Conservation (phyloP, 53 echinoderm and acorn worm species). For the Zoroaster sp. region DNA sequence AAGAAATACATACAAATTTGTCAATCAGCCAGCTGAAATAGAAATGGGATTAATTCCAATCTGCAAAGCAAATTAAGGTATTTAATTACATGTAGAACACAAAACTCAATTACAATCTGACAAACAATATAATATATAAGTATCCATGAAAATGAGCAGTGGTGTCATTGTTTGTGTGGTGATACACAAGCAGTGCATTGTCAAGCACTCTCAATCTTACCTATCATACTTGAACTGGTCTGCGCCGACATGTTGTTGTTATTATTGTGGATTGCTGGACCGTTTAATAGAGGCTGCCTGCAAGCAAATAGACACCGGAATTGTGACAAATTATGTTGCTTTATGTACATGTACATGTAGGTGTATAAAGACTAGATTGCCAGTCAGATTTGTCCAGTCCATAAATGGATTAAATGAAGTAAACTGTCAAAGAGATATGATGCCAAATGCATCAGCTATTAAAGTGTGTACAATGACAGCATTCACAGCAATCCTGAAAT, state of each 20-base stretch:
- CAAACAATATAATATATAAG: not conserved
- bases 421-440: not conserved
- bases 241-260: slow-evolving; percentile 51
- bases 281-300: slow-evolving; percentile 31
- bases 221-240: slow-evolving; percentile 36
- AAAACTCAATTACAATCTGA: not conserved
- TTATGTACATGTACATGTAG: not conserved
- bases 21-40: too few relatives aligned
- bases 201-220: not conserved
- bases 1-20: not conserved
- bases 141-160: not conserved
- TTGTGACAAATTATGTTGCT: too few relatives aligned
- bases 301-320: not conserved
- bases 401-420: not conserved
- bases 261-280: slow-evolving; percentile 31
- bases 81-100: not conserved
- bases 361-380: not conserved
- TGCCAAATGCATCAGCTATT: not conserved
- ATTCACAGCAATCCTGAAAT: not conserved
- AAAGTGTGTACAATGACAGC: not conserved
- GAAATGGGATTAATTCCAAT: not conserved
- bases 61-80: not conserved
- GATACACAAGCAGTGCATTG: not conserved
- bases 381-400: not conserved
- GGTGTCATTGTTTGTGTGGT: not conserved